Conservation (phyloP, 2,113 vertebrate genomes). For the Lophochroa leadbeateri region DNA sequence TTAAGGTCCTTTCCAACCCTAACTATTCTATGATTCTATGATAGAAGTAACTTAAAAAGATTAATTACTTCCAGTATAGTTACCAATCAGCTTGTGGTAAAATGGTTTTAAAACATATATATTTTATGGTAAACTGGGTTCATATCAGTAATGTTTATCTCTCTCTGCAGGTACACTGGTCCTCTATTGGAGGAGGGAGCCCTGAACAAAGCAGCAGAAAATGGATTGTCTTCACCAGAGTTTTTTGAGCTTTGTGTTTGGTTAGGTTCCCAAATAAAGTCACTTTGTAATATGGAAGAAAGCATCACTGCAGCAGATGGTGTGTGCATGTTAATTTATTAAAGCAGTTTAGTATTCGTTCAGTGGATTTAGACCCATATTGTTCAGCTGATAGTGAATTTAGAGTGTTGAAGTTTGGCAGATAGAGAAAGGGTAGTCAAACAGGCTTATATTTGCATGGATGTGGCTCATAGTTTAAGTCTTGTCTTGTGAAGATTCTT, state of each 20-base stretch:
- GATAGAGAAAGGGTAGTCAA: background rate
- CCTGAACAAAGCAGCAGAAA: slow-evolving; percentile 80
- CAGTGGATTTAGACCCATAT: background rate
- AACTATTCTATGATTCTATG: background rate
- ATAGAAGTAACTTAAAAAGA: background rate
- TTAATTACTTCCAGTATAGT: background rate
- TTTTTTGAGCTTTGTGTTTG: slow-evolving; percentile 88
- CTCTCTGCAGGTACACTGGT: slow-evolving; percentile 82
- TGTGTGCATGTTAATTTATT: slow-evolving; percentile 28
- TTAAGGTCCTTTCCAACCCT: too few relatives aligned
- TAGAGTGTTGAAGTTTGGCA: background rate
- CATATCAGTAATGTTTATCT: background rate
- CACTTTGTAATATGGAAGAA: slow-evolving; percentile 84
- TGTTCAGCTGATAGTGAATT: background rate
- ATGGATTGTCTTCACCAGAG: slow-evolving; percentile 84
- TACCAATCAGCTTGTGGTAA: background rate
- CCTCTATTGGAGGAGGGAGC: slow-evolving; percentile 84
- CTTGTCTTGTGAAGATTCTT: background rate
- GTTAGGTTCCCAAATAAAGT: slow-evolving; percentile 83
- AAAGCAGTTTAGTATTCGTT: background rate
- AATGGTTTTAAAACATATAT: background rate
- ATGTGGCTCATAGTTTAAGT: background rate
- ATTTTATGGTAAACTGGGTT: background rate
- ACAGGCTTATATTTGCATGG: background rate
- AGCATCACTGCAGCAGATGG: slow-evolving; percentile 79